Evolutionary conservation across 2,888 invertebrate species (phyloP).

Genomic region (Pristionchus entomophagus): DNA sequence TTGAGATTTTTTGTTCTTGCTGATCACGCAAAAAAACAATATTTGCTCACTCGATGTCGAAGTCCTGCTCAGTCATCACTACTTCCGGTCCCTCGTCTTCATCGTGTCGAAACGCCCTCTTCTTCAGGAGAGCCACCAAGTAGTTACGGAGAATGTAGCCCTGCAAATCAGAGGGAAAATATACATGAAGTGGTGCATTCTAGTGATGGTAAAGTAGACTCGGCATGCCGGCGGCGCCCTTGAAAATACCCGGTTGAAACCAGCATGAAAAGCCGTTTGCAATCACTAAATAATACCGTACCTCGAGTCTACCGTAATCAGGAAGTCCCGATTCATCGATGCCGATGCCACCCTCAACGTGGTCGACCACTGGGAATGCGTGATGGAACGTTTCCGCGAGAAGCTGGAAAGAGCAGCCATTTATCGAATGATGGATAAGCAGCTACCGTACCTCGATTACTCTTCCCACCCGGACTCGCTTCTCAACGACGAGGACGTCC

Average conservation of each 20-base stretch:
- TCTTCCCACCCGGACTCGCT: constrained; percentile 89
- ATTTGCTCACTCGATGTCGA: constrained; percentile 1
- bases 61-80: not conserved
- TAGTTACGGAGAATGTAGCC: constrained; percentile 94
- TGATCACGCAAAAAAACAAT: no score
- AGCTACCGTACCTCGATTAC: constrained; percentile 83
- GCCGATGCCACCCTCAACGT: constrained; percentile 72
- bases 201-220: no score
- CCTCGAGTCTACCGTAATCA: constrained; percentile 83
- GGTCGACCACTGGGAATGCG: constrained; percentile 86
- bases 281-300: constrained; percentile 11
- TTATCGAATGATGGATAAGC: not conserved
- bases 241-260: no score
- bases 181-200: no score
- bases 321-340: constrained; percentile 63
- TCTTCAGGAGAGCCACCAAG: constrained; percentile 88
- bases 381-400: constrained; percentile 82
- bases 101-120: constrained; percentile 74
- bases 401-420: constrained; percentile 78
- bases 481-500: constrained; percentile 89
- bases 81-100: constrained; percentile 15
- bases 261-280: no score
- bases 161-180: no score
- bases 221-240: no score
- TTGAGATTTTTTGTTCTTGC: no score